phyloP scores from a whole-genome alignment of 2,888 invertebrate genomes.

The Pandemis cinnamomeana region DNA sequence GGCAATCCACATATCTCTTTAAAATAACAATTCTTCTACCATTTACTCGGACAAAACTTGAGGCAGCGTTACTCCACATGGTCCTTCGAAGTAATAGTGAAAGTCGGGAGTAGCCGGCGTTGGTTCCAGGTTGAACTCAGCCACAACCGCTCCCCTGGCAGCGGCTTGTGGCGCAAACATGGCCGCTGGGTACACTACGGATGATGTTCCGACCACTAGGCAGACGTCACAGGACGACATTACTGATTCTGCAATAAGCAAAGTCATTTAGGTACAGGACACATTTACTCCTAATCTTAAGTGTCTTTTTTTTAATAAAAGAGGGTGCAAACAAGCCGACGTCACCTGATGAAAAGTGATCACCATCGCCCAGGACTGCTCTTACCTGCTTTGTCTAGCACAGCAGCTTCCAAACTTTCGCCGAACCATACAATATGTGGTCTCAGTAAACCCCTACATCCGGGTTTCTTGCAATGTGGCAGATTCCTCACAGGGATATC shows the following conservation, averaged over 20 bases:
- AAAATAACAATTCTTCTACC: no score
- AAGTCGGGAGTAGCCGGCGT: constrained; percentile 74
- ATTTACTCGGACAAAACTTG: constrained; percentile 62
- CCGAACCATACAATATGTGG: constrained; percentile 96
- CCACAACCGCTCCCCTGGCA: constrained; percentile 84
- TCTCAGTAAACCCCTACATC: constrained; percentile 88
- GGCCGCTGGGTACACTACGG: constrained; percentile 94
- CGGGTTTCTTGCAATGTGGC: constrained; percentile 86
- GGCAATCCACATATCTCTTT: background rate
- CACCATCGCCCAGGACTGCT: no score
- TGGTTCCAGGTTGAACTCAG: constrained; percentile 80
- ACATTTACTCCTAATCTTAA: no score
- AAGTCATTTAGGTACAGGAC: background rate
- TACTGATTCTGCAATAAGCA: constrained; percentile 78
- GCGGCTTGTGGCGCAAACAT: constrained; percentile 93
- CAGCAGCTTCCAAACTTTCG: constrained; percentile 87
- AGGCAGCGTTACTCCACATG: constrained; percentile 74
- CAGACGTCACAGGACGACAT: constrained; percentile 90
- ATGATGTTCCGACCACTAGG: constrained; percentile 93
- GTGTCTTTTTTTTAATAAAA: no score
- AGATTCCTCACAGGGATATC: constrained; percentile 87
- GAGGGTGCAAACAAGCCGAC: no score
- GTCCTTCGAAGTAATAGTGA: constrained; percentile 78
- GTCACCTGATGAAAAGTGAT: no score
- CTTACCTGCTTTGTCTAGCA: constrained; percentile 87